Base-by-base conservation (phyloP, 2,797 vertebrate species). In the Bradypodion pumilum region DNA sequence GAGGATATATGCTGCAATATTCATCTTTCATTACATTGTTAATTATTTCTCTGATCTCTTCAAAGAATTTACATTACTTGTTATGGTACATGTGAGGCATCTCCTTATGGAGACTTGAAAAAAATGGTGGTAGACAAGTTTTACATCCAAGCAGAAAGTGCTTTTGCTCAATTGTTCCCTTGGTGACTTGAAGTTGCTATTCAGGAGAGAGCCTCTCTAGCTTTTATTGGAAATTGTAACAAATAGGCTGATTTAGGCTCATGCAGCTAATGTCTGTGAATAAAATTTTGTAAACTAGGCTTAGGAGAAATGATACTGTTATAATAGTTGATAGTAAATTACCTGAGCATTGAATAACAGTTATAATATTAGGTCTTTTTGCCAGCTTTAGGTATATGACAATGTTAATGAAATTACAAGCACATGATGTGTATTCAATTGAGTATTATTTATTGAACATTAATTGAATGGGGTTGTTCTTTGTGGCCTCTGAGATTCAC, bases 351-450 rank as follows among this genome's bases (percentile, higher is more conserved):
- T 37, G 77, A 65, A 85, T 86, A 74, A 10, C 60, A 37, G 81
- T 80, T 70, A 81, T 13, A 81, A 56, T 82, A 78, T 56, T n/a
- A 59, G 72, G 46, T 65, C 2, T 19, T 0, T 32, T 84, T 83
- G 78, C 2, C 1, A 19, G 69, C 13, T 21, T 49, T 0, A 46
- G 82, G 87, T 79, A 42, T 3, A 13, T 80, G 16, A 37, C 75
- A 87, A 56, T 1, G 10, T 68, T 62, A 65, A 2, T 0, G n/a
- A 1, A n/a, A 25, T 82, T 78, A 62, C n/a, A 35, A 42, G 85
- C 69, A 16, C 4, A 32, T 13, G 82, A 15, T 42, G 78, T 74
- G 35, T 87, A 87, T 29, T 49, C 83, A 78, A 85, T 86, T 27
- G 9, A 80, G 2, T 75, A 49, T 89, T 89, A 25, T 65, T 1